A percentile compares a stretch with the other conserved stretches of the same genome.
Evolutionary conservation across 2,797 vertebrate species (phyloP).

Genomic region (Pelobates cultripes): DNA sequence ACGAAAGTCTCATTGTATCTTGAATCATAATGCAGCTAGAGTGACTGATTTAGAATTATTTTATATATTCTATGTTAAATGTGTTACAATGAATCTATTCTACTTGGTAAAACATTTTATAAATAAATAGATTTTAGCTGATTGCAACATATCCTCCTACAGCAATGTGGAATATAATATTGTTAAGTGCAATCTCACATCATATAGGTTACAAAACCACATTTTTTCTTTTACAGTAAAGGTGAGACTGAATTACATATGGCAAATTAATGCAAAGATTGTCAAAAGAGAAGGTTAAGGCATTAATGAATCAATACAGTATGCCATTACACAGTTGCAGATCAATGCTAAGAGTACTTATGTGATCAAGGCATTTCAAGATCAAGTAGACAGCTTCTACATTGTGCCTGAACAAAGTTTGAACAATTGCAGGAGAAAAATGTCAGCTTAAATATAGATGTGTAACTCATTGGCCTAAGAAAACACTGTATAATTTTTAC

Average conservation of each 20-base stretch:
- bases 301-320: constrained; percentile 47
- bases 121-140: not conserved
- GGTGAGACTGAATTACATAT: constrained; percentile 19
- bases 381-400: constrained; percentile 43
- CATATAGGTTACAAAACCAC: not conserved
- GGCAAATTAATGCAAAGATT: constrained; percentile 34
- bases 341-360: constrained; percentile 50
- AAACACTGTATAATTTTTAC: constrained; percentile 25
- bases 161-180: not conserved
- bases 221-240: not conserved
- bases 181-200: not conserved
- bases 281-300: constrained; percentile 39
- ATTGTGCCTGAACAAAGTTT: constrained; percentile 44
- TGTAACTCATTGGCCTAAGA: constrained; percentile 21
- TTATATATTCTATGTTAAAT: too few relatives aligned
- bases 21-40: too few relatives aligned
- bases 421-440: constrained; percentile 30
- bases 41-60: too few relatives aligned
- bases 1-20: too few relatives aligned
- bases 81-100: too few relatives aligned
- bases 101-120: not conserved
- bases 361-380: constrained; percentile 48
- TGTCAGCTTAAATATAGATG: constrained; percentile 38
- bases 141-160: not conserved
- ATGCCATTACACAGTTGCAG: constrained; percentile 40